These are phyloP conservation scores for Adelognathus sp. DNA, from an alignment of 2,888 invertebrate species.

Conservation along the genomic window DNA sequence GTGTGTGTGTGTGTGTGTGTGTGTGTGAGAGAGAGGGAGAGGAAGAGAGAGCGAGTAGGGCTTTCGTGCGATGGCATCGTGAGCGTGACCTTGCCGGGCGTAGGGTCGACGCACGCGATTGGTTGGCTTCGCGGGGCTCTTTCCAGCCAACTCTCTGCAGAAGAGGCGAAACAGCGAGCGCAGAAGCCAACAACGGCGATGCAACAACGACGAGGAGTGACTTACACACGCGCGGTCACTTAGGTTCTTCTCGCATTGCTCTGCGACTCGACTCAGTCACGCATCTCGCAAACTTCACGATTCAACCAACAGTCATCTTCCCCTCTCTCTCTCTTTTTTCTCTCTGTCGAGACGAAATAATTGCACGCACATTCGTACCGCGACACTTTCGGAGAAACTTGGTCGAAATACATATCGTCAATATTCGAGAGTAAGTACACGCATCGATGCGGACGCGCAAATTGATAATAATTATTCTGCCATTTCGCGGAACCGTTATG, in stretches of 20 bases:
- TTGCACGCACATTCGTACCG: not conserved
- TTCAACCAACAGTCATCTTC: not conserved
- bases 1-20: conserved; percentile 15
- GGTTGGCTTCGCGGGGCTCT: conserved; percentile 49
- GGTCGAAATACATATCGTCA: not conserved
- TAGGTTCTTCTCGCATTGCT: conserved; percentile 11
- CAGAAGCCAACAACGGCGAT: conserved; percentile 31
- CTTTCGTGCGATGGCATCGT: conserved; percentile 61
- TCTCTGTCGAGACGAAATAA: not conserved
- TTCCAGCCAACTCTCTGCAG: not conserved
- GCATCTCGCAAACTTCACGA: not conserved
- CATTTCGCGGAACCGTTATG: not conserved
- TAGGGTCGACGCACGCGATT: conserved; percentile 63
- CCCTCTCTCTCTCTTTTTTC: too few species aligned
- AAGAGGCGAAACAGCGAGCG: not conserved
- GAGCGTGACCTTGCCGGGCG: conserved; percentile 62
- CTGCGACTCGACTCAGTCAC: not conserved
- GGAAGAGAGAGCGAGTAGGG: conserved; percentile 48
- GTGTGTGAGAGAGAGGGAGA: conserved; percentile 22
- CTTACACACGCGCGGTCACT: conserved; percentile 2
- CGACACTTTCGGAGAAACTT: not conserved
- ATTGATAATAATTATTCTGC: not conserved
- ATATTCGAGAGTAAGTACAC: not conserved
- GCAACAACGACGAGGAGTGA: conserved; percentile 9
- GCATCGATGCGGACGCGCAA: not conserved